Percentiles rank a stretch among this genome's conserved stretches.
phyloP scores from a whole-genome alignment of 2,113 vertebrate genomes.

The Cairina moschata region DNA sequence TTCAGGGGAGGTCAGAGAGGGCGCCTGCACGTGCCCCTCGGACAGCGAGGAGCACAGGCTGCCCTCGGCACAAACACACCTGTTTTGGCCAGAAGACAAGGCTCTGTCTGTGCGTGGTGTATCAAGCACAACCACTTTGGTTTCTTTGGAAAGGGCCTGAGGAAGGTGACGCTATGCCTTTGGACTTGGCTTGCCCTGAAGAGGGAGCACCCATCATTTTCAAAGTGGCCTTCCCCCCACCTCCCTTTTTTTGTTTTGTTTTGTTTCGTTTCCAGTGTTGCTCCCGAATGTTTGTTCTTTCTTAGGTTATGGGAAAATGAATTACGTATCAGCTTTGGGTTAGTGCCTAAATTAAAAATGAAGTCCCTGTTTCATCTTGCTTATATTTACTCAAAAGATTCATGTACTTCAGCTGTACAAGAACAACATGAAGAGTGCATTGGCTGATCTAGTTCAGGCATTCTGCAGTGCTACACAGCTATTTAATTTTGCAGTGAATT shows the following conservation, averaged over 20 bases:
- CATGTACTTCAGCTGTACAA: not conserved
- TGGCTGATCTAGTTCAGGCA: not conserved
- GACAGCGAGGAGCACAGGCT: fast-evolving
- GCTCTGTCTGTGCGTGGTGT: not conserved
- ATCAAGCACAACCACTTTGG: fast-evolving
- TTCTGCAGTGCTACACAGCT: not conserved
- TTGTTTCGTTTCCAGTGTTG: fast-evolving
- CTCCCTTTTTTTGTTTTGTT: too few species aligned
- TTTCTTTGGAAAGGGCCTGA: not conserved
- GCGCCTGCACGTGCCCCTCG: fast-evolving
- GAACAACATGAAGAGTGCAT: not conserved
- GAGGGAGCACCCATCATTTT: not conserved
- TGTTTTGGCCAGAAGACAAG: not conserved
- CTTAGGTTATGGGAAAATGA: not conserved
- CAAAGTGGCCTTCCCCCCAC: not conserved
- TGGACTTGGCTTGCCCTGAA: not conserved
- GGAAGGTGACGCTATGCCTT: not conserved
- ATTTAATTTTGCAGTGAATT: not conserved
- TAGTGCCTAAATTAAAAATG: not conserved
- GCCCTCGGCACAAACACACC: not conserved
- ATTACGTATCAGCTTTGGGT: not conserved
- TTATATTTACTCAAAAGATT: not conserved
- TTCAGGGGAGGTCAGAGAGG: not conserved
- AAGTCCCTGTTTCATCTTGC: not conserved
- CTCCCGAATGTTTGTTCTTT: not conserved